These are phyloP conservation scores for Esox niger DNA, from an alignment of 2,113 vertebrate species.

Conservation along the genomic window DNA sequence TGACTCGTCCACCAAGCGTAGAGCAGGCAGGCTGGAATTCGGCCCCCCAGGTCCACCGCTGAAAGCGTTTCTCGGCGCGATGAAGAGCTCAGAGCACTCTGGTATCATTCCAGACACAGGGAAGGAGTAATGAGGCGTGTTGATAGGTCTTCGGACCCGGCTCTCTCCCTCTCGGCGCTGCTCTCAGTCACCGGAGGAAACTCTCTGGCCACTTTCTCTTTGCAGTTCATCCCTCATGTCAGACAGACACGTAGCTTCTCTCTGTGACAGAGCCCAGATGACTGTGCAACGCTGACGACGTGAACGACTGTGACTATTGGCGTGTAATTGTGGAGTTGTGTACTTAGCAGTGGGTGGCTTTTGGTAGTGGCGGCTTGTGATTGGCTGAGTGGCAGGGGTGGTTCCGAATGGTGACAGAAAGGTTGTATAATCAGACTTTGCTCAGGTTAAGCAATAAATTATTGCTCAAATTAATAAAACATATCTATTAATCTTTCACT, in stretches of 20 bases:
- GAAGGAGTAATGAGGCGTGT: conserved; percentile 36
- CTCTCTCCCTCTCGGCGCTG: background rate
- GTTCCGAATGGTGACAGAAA: too few species aligned
- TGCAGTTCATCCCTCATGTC: background rate
- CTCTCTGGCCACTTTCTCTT: conserved; percentile 24
- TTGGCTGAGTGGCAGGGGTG: too few species aligned
- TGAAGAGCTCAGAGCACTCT: conserved; percentile 37
- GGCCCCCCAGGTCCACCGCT: background rate
- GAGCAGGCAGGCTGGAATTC: conserved; percentile 1
- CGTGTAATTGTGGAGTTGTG: too few species aligned
- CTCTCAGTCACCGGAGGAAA: conserved; percentile 18
- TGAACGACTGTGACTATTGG: too few species aligned
- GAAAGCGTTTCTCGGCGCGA: conserved; percentile 32
- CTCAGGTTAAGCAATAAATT: too few species aligned
- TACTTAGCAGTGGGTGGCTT: too few species aligned
- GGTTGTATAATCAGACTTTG: too few species aligned
- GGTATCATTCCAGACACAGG: conserved; percentile 40
- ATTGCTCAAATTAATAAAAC: too few species aligned
- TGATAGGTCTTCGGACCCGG: conserved; percentile 30
- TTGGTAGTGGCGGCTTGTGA: too few species aligned
- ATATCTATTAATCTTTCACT: too few species aligned
- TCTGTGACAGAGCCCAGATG: too few species aligned
- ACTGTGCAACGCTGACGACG: too few species aligned
- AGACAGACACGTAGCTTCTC: conserved; percentile 15
- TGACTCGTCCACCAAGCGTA: background rate